Evolutionary conservation across 2,797 vertebrate species (phyloP).

Genomic region (Sus cebifrons): DNA sequence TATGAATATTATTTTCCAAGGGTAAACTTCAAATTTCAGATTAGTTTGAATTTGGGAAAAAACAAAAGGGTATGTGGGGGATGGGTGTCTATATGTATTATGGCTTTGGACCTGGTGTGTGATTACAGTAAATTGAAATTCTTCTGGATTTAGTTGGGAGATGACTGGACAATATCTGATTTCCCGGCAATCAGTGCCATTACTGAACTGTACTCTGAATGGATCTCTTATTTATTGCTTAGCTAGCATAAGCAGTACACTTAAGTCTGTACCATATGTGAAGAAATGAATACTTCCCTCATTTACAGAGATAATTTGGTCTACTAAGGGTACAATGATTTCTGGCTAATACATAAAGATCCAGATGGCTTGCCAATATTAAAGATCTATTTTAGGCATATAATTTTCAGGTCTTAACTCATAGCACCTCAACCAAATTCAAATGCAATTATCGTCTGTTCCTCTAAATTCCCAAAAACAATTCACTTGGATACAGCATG

Average conservation of each 20-base stretch:
- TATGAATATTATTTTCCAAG: conserved; percentile 13
- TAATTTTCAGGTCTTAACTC: conserved; percentile 63
- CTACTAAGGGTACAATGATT: not conserved
- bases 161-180: conserved; percentile 19
- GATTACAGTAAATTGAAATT: not conserved
- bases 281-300: conserved; percentile 53
- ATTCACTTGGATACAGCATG: not conserved
- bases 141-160: not conserved
- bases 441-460: conserved; percentile 47
- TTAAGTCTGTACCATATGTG: conserved; percentile 38
- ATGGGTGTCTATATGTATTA: not conserved
- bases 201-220: conserved; percentile 1
- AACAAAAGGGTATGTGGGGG: not conserved
- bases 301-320: not conserved
- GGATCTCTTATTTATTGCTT: conserved; percentile 18
- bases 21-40: not conserved
- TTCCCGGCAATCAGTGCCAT: not conserved
- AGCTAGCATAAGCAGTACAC: not conserved
- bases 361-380: conserved; percentile 53
- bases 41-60: not conserved
- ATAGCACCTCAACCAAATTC: conserved; percentile 44
- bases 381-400: conserved; percentile 58
- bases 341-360: conserved; percentile 46
- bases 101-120: not conserved
- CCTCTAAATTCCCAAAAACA: conserved; percentile 14